phyloP scores from a whole-genome alignment of 2,113 vertebrate species.

The Edolisoma coerulescens region DNA sequence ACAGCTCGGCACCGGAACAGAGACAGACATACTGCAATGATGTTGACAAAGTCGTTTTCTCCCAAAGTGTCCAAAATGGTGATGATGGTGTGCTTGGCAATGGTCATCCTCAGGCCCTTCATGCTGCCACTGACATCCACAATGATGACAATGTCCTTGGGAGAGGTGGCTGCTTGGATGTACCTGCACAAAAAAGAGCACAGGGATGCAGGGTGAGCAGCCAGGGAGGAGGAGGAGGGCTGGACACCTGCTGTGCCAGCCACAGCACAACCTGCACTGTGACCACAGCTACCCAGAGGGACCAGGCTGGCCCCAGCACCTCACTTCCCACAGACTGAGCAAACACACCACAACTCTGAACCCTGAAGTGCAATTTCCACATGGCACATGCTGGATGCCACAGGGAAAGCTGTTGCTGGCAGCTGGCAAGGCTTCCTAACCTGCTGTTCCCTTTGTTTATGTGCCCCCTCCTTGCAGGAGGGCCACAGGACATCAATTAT shows the following conservation, averaged over 20 bases:
- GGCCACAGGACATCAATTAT: not conserved
- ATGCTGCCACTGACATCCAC: slow-evolving; percentile 95
- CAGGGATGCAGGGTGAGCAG: not conserved
- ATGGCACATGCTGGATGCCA: not conserved
- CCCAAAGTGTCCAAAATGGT: slow-evolving; percentile 93
- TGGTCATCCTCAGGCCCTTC: slow-evolving; percentile 91
- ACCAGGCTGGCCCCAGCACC: not conserved
- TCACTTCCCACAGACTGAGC: not conserved
- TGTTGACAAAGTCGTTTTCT: slow-evolving; percentile 97
- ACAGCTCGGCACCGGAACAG: not conserved
- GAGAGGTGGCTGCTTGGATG: slow-evolving; percentile 93
- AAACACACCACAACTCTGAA: not conserved
- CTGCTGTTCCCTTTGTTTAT: not conserved
- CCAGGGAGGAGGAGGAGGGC: not conserved
- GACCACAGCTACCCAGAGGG: not conserved
- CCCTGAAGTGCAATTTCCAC: not conserved
- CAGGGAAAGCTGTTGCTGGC: not conserved
- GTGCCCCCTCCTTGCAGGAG: not conserved
- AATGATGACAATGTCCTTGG: slow-evolving; percentile 92
- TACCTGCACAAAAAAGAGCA: slow-evolving; percentile 76
- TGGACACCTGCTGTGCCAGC: fast-evolving
- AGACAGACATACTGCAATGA: slow-evolving; percentile 81
- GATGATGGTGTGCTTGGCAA: slow-evolving; percentile 92
- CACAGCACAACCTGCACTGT: fast-evolving
- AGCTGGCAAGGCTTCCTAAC: not conserved